phyloP scores from a whole-genome alignment of 2,113 vertebrate genomes.

The Embiotoca jacksoni region DNA sequence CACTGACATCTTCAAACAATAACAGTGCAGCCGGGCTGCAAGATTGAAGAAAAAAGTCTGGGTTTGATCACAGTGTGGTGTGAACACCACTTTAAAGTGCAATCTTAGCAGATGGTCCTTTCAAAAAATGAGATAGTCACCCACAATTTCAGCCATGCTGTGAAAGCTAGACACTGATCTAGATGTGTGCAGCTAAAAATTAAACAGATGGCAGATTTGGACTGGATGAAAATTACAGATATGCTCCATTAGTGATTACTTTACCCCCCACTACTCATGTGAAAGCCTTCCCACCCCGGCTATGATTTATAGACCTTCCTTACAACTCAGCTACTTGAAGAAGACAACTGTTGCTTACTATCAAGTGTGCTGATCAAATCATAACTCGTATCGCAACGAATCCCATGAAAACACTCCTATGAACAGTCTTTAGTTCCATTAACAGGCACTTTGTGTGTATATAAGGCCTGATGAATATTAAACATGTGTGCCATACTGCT shows the following conservation, averaged over 20 bases:
- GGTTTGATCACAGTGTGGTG: slow-evolving; percentile 41
- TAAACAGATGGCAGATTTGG: slow-evolving; percentile 32
- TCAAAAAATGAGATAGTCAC: slow-evolving; percentile 7
- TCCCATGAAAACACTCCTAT: not conserved
- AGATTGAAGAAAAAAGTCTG: slow-evolving; percentile 48
- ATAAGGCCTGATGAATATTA: no score
- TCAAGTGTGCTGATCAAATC: not conserved
- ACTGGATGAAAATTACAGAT: slow-evolving; percentile 11
- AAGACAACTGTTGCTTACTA: not conserved
- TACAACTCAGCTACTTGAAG: not conserved
- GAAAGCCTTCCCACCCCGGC: slow-evolving; percentile 4
- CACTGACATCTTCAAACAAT: slow-evolving; percentile 36
- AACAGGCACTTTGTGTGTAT: no score
- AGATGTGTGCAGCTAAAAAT: slow-evolving; percentile 23
- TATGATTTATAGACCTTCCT: not conserved
- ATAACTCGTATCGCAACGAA: not conserved
- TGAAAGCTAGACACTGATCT: slow-evolving; percentile 24
- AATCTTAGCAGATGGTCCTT: slow-evolving; percentile 18
- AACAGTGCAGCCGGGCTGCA: slow-evolving; percentile 38
- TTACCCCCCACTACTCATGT: slow-evolving; percentile 7
- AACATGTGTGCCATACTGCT: no score
- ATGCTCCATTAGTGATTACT: slow-evolving; percentile 37
- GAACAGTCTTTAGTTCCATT: not conserved
- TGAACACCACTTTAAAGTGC: slow-evolving; percentile 32
- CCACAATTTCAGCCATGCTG: slow-evolving; percentile 32